Evolutionary conservation across 2,797 vertebrate genomes (phyloP), one percentile per base, ranked within the genome.

Genomic region (Luscinia megarhynchos): DNA sequence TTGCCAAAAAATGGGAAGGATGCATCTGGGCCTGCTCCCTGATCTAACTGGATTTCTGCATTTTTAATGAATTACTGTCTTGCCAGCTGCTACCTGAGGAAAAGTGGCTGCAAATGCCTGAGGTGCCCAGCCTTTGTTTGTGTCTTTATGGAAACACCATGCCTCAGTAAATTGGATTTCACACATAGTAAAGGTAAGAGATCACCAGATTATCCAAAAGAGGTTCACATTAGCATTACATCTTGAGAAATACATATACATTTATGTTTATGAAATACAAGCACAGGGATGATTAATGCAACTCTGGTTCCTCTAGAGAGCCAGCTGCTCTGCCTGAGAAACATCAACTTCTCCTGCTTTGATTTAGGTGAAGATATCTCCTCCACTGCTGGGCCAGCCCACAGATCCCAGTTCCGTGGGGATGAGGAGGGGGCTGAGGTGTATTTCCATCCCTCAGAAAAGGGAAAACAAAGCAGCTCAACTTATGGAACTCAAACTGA

Each of bases 141-240:
- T 12, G 36, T 40, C 43, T 51, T 80, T 27, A 7, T 16, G 54
- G 68, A 57, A 90, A 26, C 30, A 62, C 2, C 48, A 6, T 4
- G 10, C 51, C 38, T 58, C 72, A 80, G 63, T 72, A 80, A 76
- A 61, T 14, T 54, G 24, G 58, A 92, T 93, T 88, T 93, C 43
- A 87, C 10, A 1, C 15, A 20, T 2, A 70, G 27, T 18, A 11
- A 84, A 90, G 74, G 69, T 90, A 90, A 92, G 78, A 79, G 91
- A 95, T 97, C 82, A 98, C 98, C 94, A 98, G 95, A 97, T 83
- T 46, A 97, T 50, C 58, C 97, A 98, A 82, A 97, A 98, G 41
- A 98, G 96, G 76, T 98, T 98, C 72, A 97, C 32, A 15, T 98
- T 98, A 55, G 94, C 97, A 30, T 98, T 98, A 9, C 97, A 97